Evolutionary conservation across 2,888 invertebrate genomes (phyloP), one percentile per base, ranked within the genome.

Genomic region (Agrotis clavis): DNA sequence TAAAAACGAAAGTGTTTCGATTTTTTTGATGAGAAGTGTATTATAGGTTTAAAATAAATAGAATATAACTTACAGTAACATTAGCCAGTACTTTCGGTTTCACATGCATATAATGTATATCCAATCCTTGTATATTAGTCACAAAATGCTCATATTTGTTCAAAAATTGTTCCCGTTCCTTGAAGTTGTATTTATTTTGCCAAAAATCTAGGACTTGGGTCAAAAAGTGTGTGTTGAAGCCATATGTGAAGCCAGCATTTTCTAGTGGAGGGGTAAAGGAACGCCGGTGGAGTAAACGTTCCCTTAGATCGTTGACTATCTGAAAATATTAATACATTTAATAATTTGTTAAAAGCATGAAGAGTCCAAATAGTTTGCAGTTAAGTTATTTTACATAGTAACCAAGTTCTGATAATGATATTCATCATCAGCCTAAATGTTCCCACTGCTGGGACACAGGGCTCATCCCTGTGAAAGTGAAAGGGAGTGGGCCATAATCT

Each of bases 61-160:
- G 35, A 35, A 6, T 35, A 9, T 30, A 30, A 77, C 93, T 91
- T 81, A 94, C 93, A 47, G 89, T 86, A 69, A 92, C 74, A 86
- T 89, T 83, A 4, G 80, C 54, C 82, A 89, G 87, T 2, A 90
- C 87, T 35, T 91, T 87, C 0, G 98, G 98, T 86, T 97, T 97
- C 0, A 97, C 97, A 87, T 97, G 98, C 65, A 98, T 95, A 90
- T 97, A 99, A 91, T 99, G 98, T 69, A 99, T 96, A 82, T 97
- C 97, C 76, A 98, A 88, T 3, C 97, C 97, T 90, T 98, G 98
- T 83, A 99, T 97, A 71, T 97, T 97, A 0, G 98, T 98, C 62
- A 96, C 97, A 90, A 96, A 99, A 75, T 99, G 98, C 0, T 97
- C 96, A 85, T 97, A 98, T 76, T 97, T 95, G 89, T 99, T 99